Evolutionary conservation across 2,888 invertebrate genomes (phyloP), one percentile per base, ranked within the genome.

Genomic region (Anoncus sp.): DNA sequence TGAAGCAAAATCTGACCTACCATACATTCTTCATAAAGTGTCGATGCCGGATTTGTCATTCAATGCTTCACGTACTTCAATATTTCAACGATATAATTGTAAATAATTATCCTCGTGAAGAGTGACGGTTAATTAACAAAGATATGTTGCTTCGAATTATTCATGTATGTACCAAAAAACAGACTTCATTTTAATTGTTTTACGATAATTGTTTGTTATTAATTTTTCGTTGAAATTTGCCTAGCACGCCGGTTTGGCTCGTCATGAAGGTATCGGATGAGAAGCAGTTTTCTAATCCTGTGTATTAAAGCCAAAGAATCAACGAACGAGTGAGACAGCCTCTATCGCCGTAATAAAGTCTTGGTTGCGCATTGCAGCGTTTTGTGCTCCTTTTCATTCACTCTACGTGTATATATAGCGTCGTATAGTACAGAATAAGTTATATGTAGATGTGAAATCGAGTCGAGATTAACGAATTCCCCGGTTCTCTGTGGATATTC

Each of bases 391-490:
- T 18, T 47, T 72, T 51, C 38, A 47, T 57, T 49, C 55, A 47
- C 24, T 72, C 38, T 24, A 65, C 14, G 43, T 63, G 27, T 35
- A 43, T 53, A 40, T 20, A 47, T 20, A 20, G 40, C 24, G 40
- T 38, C 18, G 53, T 14, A 16, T 22, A 24, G 16, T 43, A 53
- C 27, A 43, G 12, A 16, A 16, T n/a, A 27, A 10, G 16, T 9
- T 40, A 24, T 59, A 47, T 35, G 24, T 62, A 49, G 62, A 60
- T 53, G 27, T 20, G 53, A 31, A 59, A 75, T 75, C 73, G 67
- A 76, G 73, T 78, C 51, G 73, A 78, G 80, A 80, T 80, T 80
- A 80, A 80, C 78, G 80, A 78, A 80, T 80, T 78, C 75, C 69
- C 57, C 53, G 67, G 70, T 53, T 73, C 66, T 38, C 60, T 45